Evolutionary conservation across 2,113 vertebrate species (phyloP).

Genomic region (Stigmatopora argus): DNA sequence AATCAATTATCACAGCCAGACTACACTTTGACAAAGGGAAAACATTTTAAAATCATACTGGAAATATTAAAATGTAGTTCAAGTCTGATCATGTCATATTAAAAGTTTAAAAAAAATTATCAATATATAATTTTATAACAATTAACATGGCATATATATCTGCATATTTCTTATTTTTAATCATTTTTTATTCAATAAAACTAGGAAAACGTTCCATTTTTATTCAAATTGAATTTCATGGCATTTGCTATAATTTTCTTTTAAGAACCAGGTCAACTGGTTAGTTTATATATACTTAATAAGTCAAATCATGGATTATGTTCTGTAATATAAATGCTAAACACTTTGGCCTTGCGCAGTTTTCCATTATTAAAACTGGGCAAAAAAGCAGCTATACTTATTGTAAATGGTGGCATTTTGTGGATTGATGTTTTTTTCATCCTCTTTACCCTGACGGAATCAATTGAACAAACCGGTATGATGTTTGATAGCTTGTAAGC

Average conservation of each 20-base stretch:
- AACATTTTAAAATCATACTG: too few relatives aligned
- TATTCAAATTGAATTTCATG: neutral
- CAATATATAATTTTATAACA: too few relatives aligned
- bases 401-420: slow-evolving; percentile 54
- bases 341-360: slow-evolving; percentile 37
- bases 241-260: neutral
- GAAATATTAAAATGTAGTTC: too few relatives aligned
- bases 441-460: slow-evolving; percentile 61
- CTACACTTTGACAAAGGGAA: too few relatives aligned
- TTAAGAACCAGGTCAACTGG: neutral
- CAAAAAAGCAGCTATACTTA: slow-evolving; percentile 33
- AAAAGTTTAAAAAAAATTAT: too few relatives aligned
- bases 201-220: neutral
- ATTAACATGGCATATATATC: too few relatives aligned
- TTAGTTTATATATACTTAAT: neutral
- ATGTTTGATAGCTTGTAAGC: slow-evolving; percentile 71
- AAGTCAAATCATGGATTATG: neutral
- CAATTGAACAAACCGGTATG: slow-evolving; percentile 69
- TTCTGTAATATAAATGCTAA: slow-evolving; percentile 22
- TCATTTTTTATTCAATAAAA: neutral
- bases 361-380: slow-evolving; percentile 49
- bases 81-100: too few relatives aligned
- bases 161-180: too few relatives aligned
- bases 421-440: slow-evolving; percentile 38
- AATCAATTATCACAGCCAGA: too few relatives aligned